Evolutionary conservation across 2,113 vertebrate genomes (phyloP), one percentile per base, ranked within the genome.

Genomic region (Toxotes jaculatrix): DNA sequence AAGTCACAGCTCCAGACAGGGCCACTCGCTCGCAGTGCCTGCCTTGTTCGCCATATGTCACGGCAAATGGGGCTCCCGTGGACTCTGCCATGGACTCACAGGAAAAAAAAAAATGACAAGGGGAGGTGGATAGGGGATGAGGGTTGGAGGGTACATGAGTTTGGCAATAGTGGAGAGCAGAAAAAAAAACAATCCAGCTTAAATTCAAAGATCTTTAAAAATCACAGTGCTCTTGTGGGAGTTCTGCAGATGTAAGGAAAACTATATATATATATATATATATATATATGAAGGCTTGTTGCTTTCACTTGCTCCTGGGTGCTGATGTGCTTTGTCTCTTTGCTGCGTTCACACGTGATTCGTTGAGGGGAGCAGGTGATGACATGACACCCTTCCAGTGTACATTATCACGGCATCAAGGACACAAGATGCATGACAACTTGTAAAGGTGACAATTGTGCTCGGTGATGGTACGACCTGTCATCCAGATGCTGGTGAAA

Each of bases 1-100:
- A 93, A 95, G 94, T 92, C 92, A 92, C 87, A 68, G 75, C 83
- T 82, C 61, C 87, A 95, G 95, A 95, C 94, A 94, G 92, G 93
- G 89, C 91, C 92, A 89, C 91, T 93, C 83, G 61, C 88, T 92
- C 64, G 84, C 86, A 87, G 85, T 77, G 70, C 84, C 91, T 88
- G 90, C 84, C 92, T 73, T 90, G 85, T 88, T 93, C 86, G 75
- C 80, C 61, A n/a, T 88, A 74, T 95, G 90, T 94, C 93, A 93
- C 27, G 62, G 89, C 84, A 93, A 96, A 92, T 89, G 89, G 87
- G 92, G 94, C 91, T 91, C 80, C 81, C 32, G 63, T 79, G 85
- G 93, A 93, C 91, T 82, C 71, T 76, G 53, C 74, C 72, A 87
- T 78, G 43, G 88, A 91, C 87, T 85, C 77, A 40, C 60, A 57